Evolutionary conservation across 2,888 invertebrate genomes (phyloP).

Genomic region (Agelastica alni): DNA sequence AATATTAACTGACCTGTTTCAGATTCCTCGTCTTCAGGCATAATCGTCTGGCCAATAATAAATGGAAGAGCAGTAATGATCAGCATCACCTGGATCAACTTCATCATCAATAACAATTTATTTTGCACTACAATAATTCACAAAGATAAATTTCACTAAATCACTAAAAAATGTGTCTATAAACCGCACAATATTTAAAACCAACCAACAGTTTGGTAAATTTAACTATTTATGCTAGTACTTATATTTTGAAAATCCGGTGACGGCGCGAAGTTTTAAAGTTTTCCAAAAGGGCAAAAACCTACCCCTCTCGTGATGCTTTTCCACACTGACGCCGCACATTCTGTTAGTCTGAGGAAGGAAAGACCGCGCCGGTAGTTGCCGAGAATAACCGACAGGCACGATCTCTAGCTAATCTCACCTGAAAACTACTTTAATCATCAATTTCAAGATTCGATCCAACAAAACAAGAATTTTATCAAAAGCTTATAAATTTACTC

Average conservation of each 20-base stretch:
- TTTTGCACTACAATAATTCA: conserved; percentile 4
- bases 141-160: not conserved
- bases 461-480: too few species aligned
- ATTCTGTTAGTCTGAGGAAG: conserved; percentile 50
- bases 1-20: conserved; percentile 45
- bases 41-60: conserved; percentile 43
- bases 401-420: conserved; percentile 42
- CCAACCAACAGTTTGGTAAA: not conserved
- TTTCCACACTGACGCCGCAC: conserved; percentile 55
- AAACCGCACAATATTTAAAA: not conserved
- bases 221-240: not conserved
- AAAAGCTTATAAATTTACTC: too few species aligned
- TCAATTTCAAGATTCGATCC: conserved; percentile 45
- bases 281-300: conserved; percentile 32
- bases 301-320: conserved; percentile 46
- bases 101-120: conserved; percentile 16
- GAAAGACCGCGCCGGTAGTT: conserved; percentile 44
- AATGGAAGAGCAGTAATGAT: conserved; percentile 28
- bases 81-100: conserved; percentile 29
- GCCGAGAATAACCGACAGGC: conserved; percentile 36
- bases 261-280: conserved; percentile 26
- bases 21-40: conserved; percentile 44
- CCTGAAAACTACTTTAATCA: conserved; percentile 53
- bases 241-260: not conserved
- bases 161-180: not conserved